phyloP scores from a whole-genome alignment of 2,888 invertebrate species.

The Epinotia nisella region DNA sequence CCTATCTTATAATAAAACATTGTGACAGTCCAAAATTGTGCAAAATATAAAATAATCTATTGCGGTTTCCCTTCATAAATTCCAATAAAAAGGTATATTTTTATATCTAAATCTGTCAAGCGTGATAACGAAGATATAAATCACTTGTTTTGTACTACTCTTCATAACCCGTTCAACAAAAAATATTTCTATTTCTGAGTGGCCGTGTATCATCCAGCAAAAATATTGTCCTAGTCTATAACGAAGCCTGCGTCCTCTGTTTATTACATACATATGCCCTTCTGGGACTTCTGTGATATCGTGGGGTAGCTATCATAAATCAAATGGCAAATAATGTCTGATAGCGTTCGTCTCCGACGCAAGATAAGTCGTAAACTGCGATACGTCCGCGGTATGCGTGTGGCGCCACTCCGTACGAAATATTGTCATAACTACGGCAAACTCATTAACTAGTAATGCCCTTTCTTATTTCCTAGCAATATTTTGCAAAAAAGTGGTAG shows the following conservation, averaged over 20 bases:
- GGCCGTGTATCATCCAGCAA: constrained; percentile 44
- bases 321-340: constrained; percentile 56
- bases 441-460: background rate
- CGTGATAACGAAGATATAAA: constrained; percentile 8
- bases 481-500: too few species aligned
- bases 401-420: constrained; percentile 35
- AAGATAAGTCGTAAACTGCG: constrained; percentile 57
- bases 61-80: background rate
- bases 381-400: constrained; percentile 51
- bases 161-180: constrained; percentile 33
- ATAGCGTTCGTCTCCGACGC: constrained; percentile 55
- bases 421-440: background rate
- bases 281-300: constrained; percentile 1
- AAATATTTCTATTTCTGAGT: constrained; percentile 38
- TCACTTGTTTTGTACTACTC: constrained; percentile 23
- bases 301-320: constrained; percentile 57
- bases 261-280: constrained; percentile 3
- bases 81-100: background rate
- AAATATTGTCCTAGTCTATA: constrained; percentile 1
- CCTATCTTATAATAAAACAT: too few species aligned
- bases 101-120: background rate
- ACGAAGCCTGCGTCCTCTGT: background rate
- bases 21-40: too few species aligned
- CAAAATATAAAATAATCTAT: too few species aligned
- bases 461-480: background rate